Conservation (phyloP, 2,113 vertebrate genomes). For the Mustela nigripes region DNA sequence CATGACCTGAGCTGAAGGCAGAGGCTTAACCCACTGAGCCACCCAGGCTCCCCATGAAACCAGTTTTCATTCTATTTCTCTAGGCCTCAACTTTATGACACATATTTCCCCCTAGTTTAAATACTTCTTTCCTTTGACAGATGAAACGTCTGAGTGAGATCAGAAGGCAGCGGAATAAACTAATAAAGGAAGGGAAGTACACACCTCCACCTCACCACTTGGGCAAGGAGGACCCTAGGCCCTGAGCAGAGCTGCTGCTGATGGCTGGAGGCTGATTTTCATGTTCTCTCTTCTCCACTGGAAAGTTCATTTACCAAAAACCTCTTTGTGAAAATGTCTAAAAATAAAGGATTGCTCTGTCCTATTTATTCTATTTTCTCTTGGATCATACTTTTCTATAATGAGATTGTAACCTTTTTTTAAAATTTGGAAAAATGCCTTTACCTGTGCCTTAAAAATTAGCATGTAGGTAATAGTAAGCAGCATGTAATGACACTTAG, state of each 20-base stretch:
- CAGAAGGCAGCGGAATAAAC: constrained; percentile 89
- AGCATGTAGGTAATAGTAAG: not conserved
- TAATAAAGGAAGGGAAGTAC: constrained; percentile 95
- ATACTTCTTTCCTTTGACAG: constrained; percentile 85
- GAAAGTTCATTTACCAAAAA: constrained; percentile 18
- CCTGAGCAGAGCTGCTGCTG: constrained; percentile 77
- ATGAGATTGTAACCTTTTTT: constrained; percentile 34
- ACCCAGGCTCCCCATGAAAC: not conserved
- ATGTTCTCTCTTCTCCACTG: not conserved
- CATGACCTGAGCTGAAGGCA: too few species aligned
- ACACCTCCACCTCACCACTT: constrained; percentile 88
- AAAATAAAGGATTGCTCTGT: constrained; percentile 70
- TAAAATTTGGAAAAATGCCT: constrained; percentile 42
- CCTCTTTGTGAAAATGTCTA: constrained; percentile 23
- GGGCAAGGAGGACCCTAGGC: constrained; percentile 75
- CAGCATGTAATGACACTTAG: not conserved
- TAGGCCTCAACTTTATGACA: not conserved
- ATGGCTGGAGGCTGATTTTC: not conserved
- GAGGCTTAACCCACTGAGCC: too few species aligned
- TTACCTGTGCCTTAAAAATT: constrained; percentile 18
- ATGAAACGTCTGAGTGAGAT: constrained; percentile 85
- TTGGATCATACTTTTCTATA: constrained; percentile 11
- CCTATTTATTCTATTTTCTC: constrained; percentile 54
- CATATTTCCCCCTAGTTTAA: not conserved
- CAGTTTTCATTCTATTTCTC: not conserved